Conservation (phyloP, 2,888 invertebrate genomes). For the Himalopsyche japonica region DNA sequence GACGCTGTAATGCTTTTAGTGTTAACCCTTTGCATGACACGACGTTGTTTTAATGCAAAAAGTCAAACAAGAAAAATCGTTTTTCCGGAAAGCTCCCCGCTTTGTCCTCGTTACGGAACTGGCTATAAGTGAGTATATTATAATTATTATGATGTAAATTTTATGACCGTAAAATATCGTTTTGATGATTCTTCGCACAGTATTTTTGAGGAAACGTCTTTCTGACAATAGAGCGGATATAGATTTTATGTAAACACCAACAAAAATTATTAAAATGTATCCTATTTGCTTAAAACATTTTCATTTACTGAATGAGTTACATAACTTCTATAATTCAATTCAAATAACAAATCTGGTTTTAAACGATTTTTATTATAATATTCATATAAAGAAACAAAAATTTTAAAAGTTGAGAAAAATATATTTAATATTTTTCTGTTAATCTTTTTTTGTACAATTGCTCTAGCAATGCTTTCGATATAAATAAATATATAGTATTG, state of each 20-base stretch:
- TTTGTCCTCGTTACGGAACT: not conserved
- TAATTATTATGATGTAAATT: conserved; percentile 33
- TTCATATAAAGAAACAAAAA: too few relatives aligned
- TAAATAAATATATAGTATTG: too few relatives aligned
- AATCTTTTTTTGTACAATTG: too few relatives aligned
- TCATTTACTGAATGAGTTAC: too few relatives aligned
- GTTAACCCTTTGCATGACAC: not conserved
- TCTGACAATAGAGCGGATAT: not conserved
- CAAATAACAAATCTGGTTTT: too few relatives aligned
- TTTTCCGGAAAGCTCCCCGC: not conserved
- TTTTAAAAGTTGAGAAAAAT: too few relatives aligned
- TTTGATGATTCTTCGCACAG: conserved; percentile 33
- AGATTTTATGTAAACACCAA: not conserved
- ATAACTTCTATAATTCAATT: too few relatives aligned
- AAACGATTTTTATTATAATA: too few relatives aligned
- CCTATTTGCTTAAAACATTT: too few relatives aligned
- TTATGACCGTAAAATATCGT: conserved; percentile 34
- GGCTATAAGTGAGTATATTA: not conserved
- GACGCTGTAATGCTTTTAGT: not conserved
- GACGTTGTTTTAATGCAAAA: not conserved
- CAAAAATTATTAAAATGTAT: not conserved
- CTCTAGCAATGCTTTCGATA: too few relatives aligned
- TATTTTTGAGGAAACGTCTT: not conserved
- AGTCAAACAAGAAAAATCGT: not conserved
- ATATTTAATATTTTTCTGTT: too few relatives aligned